These are phyloP conservation scores for Neoaliturus tenellus DNA, from an alignment of 2,888 invertebrate species.

Conservation along the genomic window DNA sequence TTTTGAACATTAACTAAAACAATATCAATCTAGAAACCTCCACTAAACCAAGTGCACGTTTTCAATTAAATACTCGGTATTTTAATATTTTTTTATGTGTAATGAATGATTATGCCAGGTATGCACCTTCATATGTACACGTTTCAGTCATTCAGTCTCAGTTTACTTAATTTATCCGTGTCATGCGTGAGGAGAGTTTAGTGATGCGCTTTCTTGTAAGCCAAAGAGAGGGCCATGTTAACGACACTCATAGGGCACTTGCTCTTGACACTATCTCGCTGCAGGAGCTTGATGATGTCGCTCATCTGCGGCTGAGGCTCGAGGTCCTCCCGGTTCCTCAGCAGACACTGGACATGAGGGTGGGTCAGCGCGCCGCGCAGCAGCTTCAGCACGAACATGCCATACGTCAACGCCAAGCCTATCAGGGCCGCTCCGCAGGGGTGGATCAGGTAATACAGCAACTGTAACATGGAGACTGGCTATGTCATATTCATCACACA, in stretches of 20 bases:
- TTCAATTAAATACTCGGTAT: no score
- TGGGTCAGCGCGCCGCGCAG: not conserved
- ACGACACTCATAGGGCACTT: slow-evolving; percentile 2
- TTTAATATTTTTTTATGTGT: no score
- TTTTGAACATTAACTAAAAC: no score
- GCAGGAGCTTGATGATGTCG: not conserved
- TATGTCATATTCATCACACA: not conserved
- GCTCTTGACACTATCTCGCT: not conserved
- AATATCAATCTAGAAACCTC: no score
- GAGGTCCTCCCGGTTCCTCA: not conserved
- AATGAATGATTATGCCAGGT: no score
- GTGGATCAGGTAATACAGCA: not conserved
- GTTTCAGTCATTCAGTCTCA: no score
- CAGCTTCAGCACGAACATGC: not conserved
- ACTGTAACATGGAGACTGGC: not conserved
- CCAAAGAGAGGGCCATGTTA: not conserved
- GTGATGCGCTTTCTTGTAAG: not conserved
- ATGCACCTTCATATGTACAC: no score
- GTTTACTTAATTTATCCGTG: no score
- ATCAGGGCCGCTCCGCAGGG: not conserved
- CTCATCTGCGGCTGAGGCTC: not conserved
- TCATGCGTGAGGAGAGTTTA: no score
- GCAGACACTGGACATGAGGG: not conserved
- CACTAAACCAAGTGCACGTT: no score
- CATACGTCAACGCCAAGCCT: not conserved